Conservation (phyloP, 1,140 invertebrate genomes). For the Scaptomyza graminum region DNA sequence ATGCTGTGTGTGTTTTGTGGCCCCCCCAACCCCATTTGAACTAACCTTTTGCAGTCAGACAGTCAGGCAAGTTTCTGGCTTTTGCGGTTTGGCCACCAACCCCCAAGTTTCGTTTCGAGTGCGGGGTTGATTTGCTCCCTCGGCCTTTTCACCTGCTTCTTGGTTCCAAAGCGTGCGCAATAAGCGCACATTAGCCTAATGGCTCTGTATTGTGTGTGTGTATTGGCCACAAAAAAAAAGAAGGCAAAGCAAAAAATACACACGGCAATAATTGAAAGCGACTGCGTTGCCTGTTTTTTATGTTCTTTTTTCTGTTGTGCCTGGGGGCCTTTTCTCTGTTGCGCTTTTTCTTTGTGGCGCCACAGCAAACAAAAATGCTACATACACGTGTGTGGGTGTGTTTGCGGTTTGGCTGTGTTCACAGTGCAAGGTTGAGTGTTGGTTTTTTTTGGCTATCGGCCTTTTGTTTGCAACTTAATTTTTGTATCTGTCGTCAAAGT, state of each 20-base stretch:
- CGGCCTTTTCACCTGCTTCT: slow-evolving; percentile 50
- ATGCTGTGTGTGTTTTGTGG: slow-evolving; percentile 2
- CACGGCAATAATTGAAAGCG: slow-evolving; percentile 56
- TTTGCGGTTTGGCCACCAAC: slow-evolving; percentile 47
- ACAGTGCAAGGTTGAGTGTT: slow-evolving; percentile 24
- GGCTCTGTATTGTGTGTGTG: slow-evolving; percentile 56
- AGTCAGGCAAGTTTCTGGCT: slow-evolving; percentile 55
- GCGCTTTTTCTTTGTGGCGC: slow-evolving; percentile 39
- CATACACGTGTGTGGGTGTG: slow-evolving; percentile 15
- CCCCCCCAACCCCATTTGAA: slow-evolving; percentile 1
- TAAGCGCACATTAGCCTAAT: slow-evolving; percentile 81
- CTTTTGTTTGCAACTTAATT: slow-evolving; percentile 79
- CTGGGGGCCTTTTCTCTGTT: slow-evolving; percentile 39
- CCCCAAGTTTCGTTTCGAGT: slow-evolving; percentile 21
- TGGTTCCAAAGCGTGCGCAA: slow-evolving; percentile 75
- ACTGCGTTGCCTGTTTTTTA: slow-evolving; percentile 31
- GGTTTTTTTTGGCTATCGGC: slow-evolving; percentile 12
- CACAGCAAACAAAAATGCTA: slow-evolving; percentile 22
- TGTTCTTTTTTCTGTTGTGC: slow-evolving; percentile 9
- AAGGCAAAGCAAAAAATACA: slow-evolving; percentile 46
- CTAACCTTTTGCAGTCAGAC: slow-evolving; percentile 52
- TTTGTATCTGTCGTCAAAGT: slow-evolving; percentile 76
- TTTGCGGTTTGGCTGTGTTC: slow-evolving; percentile 25
- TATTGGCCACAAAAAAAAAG: slow-evolving; percentile 51
- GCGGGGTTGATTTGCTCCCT: slow-evolving; percentile 32